phyloP scores from a whole-genome alignment of 2,113 vertebrate genomes.

The Semnornis frantzii region DNA sequence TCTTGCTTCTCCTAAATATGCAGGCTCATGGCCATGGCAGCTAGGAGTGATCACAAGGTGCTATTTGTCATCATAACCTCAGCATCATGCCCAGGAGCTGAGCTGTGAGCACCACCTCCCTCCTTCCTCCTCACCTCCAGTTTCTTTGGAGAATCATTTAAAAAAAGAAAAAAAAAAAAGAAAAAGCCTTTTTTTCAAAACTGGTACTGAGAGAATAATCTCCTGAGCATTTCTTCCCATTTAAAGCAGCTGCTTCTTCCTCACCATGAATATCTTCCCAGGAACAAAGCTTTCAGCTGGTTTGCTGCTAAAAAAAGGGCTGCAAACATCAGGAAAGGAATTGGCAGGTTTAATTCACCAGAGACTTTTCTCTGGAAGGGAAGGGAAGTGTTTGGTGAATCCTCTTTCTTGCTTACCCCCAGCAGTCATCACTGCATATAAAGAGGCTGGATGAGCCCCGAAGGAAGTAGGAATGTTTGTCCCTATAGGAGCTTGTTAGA shows the following conservation, averaged over 20 bases:
- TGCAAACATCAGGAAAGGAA: neutral
- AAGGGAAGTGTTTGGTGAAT: conserved; percentile 18
- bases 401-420: conserved; percentile 22
- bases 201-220: neutral
- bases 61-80: neutral
- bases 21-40: neutral
- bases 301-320: neutral
- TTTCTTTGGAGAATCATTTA: neutral
- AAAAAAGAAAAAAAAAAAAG: neutral
- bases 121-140: neutral
- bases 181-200: neutral
- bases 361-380: conserved; percentile 5
- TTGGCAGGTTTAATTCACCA: conserved; percentile 32
- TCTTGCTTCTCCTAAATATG: neutral
- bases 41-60: neutral
- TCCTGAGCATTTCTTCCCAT: conserved; percentile 15
- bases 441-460: conserved; percentile 27
- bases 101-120: neutral
- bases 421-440: conserved; percentile 39
- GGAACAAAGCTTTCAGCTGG: neutral
- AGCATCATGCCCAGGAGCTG: neutral
- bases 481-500: neutral
- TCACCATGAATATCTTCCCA: conserved; percentile 27
- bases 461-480: conserved; percentile 32
- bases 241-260: conserved; percentile 1